A percentile compares a stretch with the other conserved stretches of the same genome.
phyloP scores from a whole-genome alignment of 2,888 invertebrate species.

The Eumerus sabulonum region DNA sequence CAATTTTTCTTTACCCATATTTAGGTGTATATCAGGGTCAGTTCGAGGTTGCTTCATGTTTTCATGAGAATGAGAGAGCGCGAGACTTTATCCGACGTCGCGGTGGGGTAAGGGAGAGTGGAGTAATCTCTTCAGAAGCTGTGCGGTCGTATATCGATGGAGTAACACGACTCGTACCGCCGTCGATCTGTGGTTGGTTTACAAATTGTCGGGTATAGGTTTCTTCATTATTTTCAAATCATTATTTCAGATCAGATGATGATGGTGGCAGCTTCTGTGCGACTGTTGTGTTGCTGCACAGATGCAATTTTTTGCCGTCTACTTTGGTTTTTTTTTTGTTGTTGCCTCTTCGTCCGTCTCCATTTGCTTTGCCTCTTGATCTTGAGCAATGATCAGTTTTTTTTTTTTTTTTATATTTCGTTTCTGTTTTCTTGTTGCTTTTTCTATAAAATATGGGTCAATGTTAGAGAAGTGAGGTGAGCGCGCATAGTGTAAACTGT shows the following conservation, averaged over 20 bases:
- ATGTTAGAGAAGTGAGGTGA: conserved; percentile 72
- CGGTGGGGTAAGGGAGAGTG: not conserved
- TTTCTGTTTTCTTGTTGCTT: too few relatives aligned
- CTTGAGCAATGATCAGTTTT: conserved; percentile 63
- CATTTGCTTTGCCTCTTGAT: conserved; percentile 57
- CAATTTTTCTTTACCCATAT: conserved; percentile 70
- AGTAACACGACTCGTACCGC: conserved; percentile 24
- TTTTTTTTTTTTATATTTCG: conserved; percentile 65
- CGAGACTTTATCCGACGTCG: not conserved
- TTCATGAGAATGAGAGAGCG: conserved; percentile 44
- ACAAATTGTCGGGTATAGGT: not conserved
- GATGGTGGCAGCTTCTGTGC: conserved; percentile 34
- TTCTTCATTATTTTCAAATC: conserved; percentile 2
- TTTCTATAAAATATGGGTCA: conserved; percentile 74
- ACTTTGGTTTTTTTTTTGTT: conserved; percentile 12
- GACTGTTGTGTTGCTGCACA: conserved; percentile 31
- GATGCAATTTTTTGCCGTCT: conserved; percentile 24
- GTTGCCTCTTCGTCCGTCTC: not conserved
- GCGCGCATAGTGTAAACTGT: conserved; percentile 1
- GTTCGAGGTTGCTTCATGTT: conserved; percentile 76
- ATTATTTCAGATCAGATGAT: conserved; percentile 1
- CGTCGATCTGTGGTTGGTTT: too few relatives aligned
- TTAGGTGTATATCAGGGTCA: conserved; percentile 76
- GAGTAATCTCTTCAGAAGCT: conserved; percentile 52
- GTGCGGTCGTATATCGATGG: conserved; percentile 39